Conservation (phyloP, 2,113 vertebrate genomes). For the Rhabdomys dilectus region DNA sequence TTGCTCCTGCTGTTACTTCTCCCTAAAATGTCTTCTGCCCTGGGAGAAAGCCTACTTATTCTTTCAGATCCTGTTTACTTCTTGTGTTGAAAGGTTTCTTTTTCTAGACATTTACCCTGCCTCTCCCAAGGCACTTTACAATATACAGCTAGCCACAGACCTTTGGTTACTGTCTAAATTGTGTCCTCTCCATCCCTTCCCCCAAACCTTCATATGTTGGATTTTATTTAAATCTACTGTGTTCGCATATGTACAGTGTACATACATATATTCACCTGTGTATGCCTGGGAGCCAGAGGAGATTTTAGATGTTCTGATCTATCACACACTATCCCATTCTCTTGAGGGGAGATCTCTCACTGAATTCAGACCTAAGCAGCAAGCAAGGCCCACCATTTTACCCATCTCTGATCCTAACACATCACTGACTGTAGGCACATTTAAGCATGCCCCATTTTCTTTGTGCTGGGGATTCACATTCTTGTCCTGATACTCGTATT, state of each 20-base stretch:
- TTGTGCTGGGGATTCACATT: not conserved
- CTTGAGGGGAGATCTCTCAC: not conserved
- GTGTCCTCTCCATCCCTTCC: no score
- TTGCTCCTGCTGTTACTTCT: not conserved
- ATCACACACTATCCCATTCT: not conserved
- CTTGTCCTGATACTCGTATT: no score
- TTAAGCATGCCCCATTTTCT: not conserved
- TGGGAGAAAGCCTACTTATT: not conserved
- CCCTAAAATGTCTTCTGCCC: slow-evolving; percentile 7
- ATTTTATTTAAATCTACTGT: not conserved
- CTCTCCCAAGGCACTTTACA: not conserved
- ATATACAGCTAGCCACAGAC: not conserved
- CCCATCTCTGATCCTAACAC: not conserved
- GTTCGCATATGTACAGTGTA: not conserved
- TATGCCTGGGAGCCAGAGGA: not conserved
- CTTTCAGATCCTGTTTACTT: not conserved
- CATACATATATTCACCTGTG: not conserved
- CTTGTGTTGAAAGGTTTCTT: not conserved
- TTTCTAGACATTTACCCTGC: not conserved
- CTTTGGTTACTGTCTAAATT: not conserved
- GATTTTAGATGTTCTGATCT: not conserved
- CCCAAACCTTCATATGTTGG: not conserved
- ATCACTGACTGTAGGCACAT: not conserved
- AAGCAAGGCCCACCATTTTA: no score
- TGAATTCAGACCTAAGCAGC: not conserved